These are phyloP conservation scores for Dendrolimus pini DNA, from an alignment of 2,888 invertebrate genomes.

Conservation along the genomic window DNA sequence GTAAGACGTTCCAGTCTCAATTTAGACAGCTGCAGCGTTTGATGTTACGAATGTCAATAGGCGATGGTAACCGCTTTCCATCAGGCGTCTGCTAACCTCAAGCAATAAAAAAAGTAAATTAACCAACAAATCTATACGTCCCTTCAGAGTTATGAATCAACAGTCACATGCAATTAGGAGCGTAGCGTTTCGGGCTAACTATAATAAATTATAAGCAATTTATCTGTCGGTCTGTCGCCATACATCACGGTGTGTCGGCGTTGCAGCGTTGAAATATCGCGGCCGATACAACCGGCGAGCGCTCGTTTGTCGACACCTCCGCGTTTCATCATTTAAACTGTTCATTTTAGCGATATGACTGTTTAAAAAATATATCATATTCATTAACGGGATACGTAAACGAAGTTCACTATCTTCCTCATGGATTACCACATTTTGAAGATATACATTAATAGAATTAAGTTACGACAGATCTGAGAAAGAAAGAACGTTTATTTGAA, in stretches of 20 bases:
- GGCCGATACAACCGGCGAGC: constrained; percentile 41
- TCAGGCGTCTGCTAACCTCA: no score
- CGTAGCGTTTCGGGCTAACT: constrained; percentile 16
- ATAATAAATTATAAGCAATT: constrained; percentile 73
- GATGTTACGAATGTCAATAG: no score
- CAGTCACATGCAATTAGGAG: background rate
- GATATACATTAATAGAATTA: no score
- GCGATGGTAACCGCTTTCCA: no score
- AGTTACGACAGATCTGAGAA: no score
- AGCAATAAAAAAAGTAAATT: no score
- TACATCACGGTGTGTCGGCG: constrained; percentile 58
- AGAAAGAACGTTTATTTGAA: no score
- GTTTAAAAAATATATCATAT: background rate
- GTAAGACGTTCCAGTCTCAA: no score
- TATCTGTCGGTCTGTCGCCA: constrained; percentile 71
- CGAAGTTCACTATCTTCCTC: no score
- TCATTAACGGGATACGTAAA: constrained; percentile 12
- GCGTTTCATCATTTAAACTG: constrained; percentile 1
- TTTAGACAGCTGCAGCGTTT: no score
- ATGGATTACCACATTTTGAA: no score
- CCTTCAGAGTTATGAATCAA: background rate
- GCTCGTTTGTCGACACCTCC: constrained; percentile 40
- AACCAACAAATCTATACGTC: background rate
- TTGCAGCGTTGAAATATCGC: constrained; percentile 65
- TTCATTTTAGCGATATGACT: background rate